Percentiles rank a stretch among this genome's conserved stretches.
Evolutionary conservation across 2,888 invertebrate species (phyloP).

Genomic region (Ophioninae sp.): DNA sequence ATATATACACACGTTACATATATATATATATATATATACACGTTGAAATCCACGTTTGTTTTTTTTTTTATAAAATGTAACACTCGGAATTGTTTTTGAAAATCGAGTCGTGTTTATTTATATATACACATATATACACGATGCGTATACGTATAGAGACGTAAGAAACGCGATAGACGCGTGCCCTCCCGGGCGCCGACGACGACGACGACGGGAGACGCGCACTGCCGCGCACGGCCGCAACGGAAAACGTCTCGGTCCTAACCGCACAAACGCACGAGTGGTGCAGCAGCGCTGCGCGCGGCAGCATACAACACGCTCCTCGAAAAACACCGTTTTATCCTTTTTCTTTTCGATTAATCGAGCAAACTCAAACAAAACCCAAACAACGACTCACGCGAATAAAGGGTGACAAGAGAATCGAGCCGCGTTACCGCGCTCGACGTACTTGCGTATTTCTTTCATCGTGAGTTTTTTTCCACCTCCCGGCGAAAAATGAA

Average conservation of each 20-base stretch:
- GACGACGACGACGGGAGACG: constrained; percentile 57
- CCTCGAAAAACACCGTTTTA: not conserved
- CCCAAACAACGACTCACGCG: not conserved
- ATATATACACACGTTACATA: not conserved
- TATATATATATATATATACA: constrained; percentile 9
- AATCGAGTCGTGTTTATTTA: constrained; percentile 22
- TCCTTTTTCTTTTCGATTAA: not conserved
- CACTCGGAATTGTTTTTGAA: constrained; percentile 13
- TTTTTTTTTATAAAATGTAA: constrained; percentile 9
- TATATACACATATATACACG: constrained; percentile 11
- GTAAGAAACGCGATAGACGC: constrained; percentile 38
- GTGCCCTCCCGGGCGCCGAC: constrained; percentile 61
- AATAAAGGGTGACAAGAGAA: not conserved
- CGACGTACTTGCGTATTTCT: constrained; percentile 34
- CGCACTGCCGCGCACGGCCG: constrained; percentile 48
- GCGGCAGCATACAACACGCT: constrained; percentile 11
- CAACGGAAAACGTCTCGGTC: constrained; percentile 23
- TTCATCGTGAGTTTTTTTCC: constrained; percentile 32
- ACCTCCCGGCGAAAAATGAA: constrained; percentile 16
- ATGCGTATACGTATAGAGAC: constrained; percentile 10
- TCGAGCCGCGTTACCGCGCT: constrained; percentile 25
- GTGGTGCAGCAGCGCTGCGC: constrained; percentile 29
- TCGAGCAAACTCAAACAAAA: not conserved
- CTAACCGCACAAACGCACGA: constrained; percentile 26
- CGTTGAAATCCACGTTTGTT: constrained; percentile 9